Conservation (phyloP, 2,888 invertebrate genomes). For the Sminthurides aquaticus region DNA sequence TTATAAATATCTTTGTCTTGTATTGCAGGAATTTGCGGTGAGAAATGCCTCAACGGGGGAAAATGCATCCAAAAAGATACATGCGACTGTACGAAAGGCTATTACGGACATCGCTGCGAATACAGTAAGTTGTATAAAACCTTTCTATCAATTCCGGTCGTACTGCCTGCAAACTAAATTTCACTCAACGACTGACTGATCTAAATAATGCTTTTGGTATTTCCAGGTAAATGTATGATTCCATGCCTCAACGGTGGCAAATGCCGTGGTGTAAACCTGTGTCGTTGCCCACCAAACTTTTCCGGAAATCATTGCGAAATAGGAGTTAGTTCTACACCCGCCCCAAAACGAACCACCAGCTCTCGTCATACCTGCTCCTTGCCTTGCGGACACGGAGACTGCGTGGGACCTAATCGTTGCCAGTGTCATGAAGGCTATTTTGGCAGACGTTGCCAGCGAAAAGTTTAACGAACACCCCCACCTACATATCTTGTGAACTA, state of each 20-base stretch:
- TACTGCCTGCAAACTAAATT: too few relatives aligned
- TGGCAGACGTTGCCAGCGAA: slow-evolving; percentile 69
- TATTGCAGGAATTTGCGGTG: slow-evolving; percentile 73
- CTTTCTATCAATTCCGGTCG: too few relatives aligned
- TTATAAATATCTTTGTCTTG: too few relatives aligned
- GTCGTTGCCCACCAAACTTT: slow-evolving; percentile 75
- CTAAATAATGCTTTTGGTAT: too few relatives aligned
- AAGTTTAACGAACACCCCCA: slow-evolving; percentile 1
- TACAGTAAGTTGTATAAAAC: slow-evolving; percentile 66
- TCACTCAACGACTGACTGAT: too few relatives aligned
- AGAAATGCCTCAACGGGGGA: slow-evolving; percentile 87
- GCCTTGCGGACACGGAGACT: slow-evolving; percentile 70
- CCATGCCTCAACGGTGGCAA: slow-evolving; percentile 85
- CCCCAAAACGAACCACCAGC: slow-evolving; percentile 52
- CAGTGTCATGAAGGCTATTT: slow-evolving; percentile 76
- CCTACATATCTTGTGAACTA: too few relatives aligned
- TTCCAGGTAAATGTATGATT: slow-evolving; percentile 72
- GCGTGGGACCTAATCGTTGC: slow-evolving; percentile 59
- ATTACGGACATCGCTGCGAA: slow-evolving; percentile 81
- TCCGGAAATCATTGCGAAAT: slow-evolving; percentile 88
- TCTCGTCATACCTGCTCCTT: slow-evolving; percentile 64
- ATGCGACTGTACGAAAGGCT: slow-evolving; percentile 85
- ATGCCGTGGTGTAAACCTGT: slow-evolving; percentile 81
- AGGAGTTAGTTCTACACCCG: slow-evolving; percentile 48
- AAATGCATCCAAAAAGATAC: slow-evolving; percentile 91